A percentile compares a stretch with the other conserved stretches of the same genome.
phyloP scores from a whole-genome alignment of 2,888 invertebrate genomes.

The Ophion slaviceki region DNA sequence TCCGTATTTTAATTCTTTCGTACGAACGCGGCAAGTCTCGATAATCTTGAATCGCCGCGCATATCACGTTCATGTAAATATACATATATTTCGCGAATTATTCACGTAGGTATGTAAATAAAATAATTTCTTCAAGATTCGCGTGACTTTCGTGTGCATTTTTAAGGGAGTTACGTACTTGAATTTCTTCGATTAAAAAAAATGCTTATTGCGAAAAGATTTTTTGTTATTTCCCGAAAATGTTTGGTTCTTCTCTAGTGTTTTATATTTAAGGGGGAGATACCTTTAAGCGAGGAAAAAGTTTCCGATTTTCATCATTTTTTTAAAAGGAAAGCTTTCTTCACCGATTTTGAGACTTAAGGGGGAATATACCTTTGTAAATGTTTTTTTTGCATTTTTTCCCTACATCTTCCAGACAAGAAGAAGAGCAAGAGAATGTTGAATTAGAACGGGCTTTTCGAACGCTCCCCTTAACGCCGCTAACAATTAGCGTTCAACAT shows the following conservation, averaged over 20 bases:
- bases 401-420: background rate
- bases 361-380: too few species aligned
- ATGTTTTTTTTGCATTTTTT: background rate
- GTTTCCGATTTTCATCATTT: too few species aligned
- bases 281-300: too few species aligned
- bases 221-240: background rate
- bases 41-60: slow-evolving; percentile 1
- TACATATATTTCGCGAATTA: slow-evolving; percentile 44
- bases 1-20: slow-evolving; percentile 87
- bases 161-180: background rate
- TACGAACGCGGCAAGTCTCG: background rate
- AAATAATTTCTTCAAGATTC: slow-evolving; percentile 21
- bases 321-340: too few species aligned
- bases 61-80: slow-evolving; percentile 50
- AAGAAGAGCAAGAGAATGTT: background rate
- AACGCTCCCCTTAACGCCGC: too few species aligned
- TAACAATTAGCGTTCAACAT: too few species aligned
- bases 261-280: too few species aligned
- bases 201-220: background rate
- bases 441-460: too few species aligned
- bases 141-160: background rate
- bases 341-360: too few species aligned
- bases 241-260: too few species aligned
- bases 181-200: background rate
- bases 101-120: slow-evolving; percentile 52